phyloP scores from a whole-genome alignment of 2,888 invertebrate genomes.

The Xiphydria camelus region DNA sequence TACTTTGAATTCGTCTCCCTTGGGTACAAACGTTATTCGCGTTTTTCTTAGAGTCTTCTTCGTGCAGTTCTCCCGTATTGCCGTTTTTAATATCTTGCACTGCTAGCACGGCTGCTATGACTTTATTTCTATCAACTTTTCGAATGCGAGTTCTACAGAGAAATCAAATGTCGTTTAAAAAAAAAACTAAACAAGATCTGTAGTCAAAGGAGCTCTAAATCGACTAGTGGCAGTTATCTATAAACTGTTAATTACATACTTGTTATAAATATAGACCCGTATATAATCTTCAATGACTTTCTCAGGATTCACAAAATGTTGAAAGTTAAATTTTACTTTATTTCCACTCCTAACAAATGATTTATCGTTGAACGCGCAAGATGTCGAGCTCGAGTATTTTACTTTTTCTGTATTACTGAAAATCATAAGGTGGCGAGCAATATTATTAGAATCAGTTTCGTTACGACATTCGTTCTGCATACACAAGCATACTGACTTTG shows the following conservation, averaged over 20 bases:
- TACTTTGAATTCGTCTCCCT: slow-evolving; percentile 1
- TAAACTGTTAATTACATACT: slow-evolving; percentile 20
- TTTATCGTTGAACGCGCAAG: slow-evolving; percentile 8
- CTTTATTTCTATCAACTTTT: slow-evolving; percentile 23
- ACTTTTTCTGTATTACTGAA: not conserved
- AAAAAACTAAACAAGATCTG: slow-evolving; percentile 8
- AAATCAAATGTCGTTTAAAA: not conserved
- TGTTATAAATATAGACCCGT: slow-evolving; percentile 23
- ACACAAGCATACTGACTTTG: no score
- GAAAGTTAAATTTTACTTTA: slow-evolving; percentile 26
- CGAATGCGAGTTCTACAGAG: slow-evolving; percentile 21
- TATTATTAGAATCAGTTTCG: no score
- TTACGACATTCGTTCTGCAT: no score
- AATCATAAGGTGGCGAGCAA: no score
- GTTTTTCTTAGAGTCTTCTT: slow-evolving; percentile 4
- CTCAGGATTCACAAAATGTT: slow-evolving; percentile 27
- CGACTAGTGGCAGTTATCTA: no score
- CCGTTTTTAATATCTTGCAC: slow-evolving; percentile 2
- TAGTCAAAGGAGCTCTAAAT: no score
- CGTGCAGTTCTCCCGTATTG: slow-evolving; percentile 11
- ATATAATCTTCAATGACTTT: slow-evolving; percentile 25
- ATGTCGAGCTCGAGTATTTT: not conserved
- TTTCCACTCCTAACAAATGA: no score
- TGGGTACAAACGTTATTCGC: not conserved
- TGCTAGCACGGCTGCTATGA: slow-evolving; percentile 12